Percentiles rank a stretch among this genome's conserved stretches.
phyloP scores from a whole-genome alignment of 2,113 vertebrate genomes.

The Sisor rabdophorus region DNA sequence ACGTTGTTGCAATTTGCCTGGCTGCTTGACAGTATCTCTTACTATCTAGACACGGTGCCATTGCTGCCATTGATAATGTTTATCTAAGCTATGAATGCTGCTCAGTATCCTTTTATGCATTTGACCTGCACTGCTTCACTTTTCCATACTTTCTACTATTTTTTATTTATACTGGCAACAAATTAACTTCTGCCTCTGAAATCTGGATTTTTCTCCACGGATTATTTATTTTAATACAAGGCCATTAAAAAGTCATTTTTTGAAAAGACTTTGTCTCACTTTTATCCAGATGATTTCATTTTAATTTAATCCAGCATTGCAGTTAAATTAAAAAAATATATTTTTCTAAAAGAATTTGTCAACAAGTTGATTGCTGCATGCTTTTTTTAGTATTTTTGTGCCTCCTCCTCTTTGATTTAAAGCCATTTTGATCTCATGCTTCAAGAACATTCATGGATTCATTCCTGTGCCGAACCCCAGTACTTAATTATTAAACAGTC shows the following conservation, averaged over 20 bases:
- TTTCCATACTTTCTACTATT: constrained; percentile 16
- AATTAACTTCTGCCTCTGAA: constrained; percentile 20
- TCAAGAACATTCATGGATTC: constrained; percentile 17
- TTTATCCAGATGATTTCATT: neutral
- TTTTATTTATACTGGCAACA: constrained; percentile 11
- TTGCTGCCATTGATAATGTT: constrained; percentile 68
- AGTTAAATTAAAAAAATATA: neutral
- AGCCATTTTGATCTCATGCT: neutral
- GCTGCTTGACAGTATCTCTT: constrained; percentile 72
- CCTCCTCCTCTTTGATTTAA: neutral
- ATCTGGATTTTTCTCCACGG: neutral
- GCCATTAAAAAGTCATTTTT: neutral
- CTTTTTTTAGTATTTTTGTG: neutral
- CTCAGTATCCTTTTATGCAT: constrained; percentile 23
- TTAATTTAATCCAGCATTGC: neutral
- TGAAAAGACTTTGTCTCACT: neutral
- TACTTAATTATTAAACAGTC: constrained; percentile 52
- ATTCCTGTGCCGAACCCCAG: constrained; percentile 9
- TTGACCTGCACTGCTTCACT: neutral
- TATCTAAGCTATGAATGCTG: constrained; percentile 55
- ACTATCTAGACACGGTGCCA: constrained; percentile 70
- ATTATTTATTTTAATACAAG: neutral
- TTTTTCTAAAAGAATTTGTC: neutral
- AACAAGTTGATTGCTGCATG: neutral
- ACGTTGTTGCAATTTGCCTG: constrained; percentile 65